A percentile compares a stretch with the other conserved stretches of the same genome.
Evolutionary conservation across 2,797 vertebrate genomes (phyloP).

Genomic region (Pogoniulus pusillus): DNA sequence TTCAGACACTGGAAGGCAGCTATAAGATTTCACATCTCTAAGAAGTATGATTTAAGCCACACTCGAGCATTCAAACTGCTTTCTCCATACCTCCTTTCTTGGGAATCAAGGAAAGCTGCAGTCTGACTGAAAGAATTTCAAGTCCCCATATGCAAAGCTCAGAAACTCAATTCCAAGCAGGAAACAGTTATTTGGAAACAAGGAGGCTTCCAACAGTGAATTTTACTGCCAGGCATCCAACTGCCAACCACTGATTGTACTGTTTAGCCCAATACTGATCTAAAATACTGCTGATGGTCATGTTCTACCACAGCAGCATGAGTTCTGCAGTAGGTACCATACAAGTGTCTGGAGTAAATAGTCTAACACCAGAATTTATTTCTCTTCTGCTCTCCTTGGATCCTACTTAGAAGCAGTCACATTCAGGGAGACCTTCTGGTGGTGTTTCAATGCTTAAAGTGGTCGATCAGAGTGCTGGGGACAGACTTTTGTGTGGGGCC

Average conservation of each 20-base stretch:
- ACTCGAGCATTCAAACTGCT: background rate
- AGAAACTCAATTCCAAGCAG: constrained; percentile 27
- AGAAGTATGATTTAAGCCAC: background rate
- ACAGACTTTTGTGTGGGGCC: too few species aligned
- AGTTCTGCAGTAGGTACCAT: background rate
- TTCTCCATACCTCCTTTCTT: background rate
- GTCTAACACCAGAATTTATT: background rate
- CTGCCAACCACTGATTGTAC: background rate
- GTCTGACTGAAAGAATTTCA: constrained; percentile 12
- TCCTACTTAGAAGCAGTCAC: background rate
- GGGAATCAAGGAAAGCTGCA: background rate
- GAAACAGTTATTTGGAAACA: constrained; percentile 41
- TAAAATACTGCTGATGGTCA: background rate
- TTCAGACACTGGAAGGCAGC: too few species aligned
- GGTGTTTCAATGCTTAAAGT: too few species aligned
- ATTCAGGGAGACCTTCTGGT: too few species aligned
- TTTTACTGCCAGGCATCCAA: background rate
- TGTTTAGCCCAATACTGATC: background rate
- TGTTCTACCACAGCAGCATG: rapidly evolving
- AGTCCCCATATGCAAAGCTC: background rate
- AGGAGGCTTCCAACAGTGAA: constrained; percentile 25
- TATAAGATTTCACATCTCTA: background rate
- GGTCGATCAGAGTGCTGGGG: too few species aligned
- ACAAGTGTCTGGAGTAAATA: background rate
- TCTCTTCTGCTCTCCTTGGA: background rate